These are phyloP conservation scores for Pteropus alecto DNA, from an alignment of 2,113 vertebrate species.

Conservation along the genomic window DNA sequence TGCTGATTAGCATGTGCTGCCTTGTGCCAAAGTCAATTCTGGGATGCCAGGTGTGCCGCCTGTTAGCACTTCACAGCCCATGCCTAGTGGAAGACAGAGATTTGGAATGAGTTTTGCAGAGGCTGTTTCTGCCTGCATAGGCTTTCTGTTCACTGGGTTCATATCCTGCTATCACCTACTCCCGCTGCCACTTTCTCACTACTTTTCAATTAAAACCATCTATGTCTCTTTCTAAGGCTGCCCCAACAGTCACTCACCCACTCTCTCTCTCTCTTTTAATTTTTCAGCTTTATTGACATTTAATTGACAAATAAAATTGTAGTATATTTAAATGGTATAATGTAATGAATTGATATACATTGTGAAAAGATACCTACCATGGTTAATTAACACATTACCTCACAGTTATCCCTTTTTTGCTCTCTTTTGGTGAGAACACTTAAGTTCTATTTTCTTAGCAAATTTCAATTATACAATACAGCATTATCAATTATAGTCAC, in stretches of 20 bases:
- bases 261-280: background rate
- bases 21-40: slow-evolving; percentile 63
- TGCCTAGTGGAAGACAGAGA: background rate
- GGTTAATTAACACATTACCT: background rate
- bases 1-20: slow-evolving; percentile 27
- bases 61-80: background rate
- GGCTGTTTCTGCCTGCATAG: background rate
- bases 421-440: background rate
- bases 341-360: background rate
- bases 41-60: slow-evolving; percentile 48
- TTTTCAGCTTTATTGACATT: background rate
- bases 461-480: background rate
- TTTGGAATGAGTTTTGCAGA: background rate
- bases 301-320: background rate
- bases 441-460: background rate
- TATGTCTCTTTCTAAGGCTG: background rate
- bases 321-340: background rate
- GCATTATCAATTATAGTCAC: background rate
- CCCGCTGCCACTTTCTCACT: background rate
- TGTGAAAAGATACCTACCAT: background rate
- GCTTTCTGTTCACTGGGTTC: background rate
- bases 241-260: background rate
- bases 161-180: background rate
- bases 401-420: background rate
- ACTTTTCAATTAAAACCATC: background rate